These are phyloP conservation scores for Atrichornis clamosus DNA, from an alignment of 2,113 vertebrate genomes.

Conservation along the genomic window DNA sequence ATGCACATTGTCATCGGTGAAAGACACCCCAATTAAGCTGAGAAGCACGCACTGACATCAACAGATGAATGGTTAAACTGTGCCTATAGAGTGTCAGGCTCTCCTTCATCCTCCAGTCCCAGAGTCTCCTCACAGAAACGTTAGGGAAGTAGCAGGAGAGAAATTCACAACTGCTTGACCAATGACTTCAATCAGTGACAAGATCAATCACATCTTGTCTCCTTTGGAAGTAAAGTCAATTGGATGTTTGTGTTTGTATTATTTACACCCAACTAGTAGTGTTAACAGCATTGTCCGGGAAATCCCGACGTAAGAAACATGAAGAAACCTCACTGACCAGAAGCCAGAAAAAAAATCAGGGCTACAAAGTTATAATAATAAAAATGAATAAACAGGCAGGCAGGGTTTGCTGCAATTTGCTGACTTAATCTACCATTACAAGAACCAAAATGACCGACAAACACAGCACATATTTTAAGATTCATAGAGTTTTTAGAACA, in stretches of 20 bases:
- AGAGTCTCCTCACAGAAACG: neutral
- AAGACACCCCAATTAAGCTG: neutral
- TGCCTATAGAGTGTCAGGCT: neutral
- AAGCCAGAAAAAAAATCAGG: neutral
- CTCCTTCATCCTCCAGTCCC: neutral
- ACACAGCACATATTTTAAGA: neutral
- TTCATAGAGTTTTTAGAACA: neutral
- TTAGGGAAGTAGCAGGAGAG: neutral
- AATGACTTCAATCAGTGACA: neutral
- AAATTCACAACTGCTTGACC: neutral
- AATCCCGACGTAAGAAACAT: neutral
- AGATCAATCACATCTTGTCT: neutral
- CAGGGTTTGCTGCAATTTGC: neutral
- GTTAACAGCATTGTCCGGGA: neutral
- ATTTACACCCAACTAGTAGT: neutral
- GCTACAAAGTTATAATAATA: neutral
- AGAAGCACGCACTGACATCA: neutral
- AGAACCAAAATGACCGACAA: neutral
- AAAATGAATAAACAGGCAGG: neutral
- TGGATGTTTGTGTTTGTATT: neutral
- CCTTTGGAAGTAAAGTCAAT: neutral
- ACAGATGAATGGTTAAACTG: neutral
- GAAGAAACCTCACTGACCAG: neutral
- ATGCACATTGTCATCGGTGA: neutral
- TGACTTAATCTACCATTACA: neutral